Evolutionary conservation across 1,140 invertebrate genomes (phyloP).

Genomic region (honey bee (Apis mellifera)): Amel_HAv3.1 CM009935.2:9522001-9522500

Average conservation of each 20-base stretch:
- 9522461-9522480: not conserved
- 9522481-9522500: not conserved
- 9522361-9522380: not conserved
- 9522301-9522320: not conserved
- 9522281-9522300: too few relatives aligned
- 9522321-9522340: not conserved
- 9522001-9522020: not conserved
- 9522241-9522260: not conserved
- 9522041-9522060: too few relatives aligned
- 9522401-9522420: not conserved
- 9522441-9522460: not conserved
- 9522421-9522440: not conserved
- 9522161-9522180: slow-evolving; percentile 66
- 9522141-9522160: slow-evolving; percentile 76
- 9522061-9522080: not conserved
- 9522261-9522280: too few relatives aligned
- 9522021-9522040: not conserved
- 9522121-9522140: slow-evolving; percentile 68
- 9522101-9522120: slow-evolving; percentile 58
- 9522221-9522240: not conserved
- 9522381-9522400: not conserved
- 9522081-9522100: slow-evolving; percentile 12
- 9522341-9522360: not conserved
- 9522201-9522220: not conserved
- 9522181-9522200: not conserved